Evolutionary conservation across 2,888 invertebrate species (phyloP).

Genomic region (Pseudococcus jackbeardsleyi): DNA sequence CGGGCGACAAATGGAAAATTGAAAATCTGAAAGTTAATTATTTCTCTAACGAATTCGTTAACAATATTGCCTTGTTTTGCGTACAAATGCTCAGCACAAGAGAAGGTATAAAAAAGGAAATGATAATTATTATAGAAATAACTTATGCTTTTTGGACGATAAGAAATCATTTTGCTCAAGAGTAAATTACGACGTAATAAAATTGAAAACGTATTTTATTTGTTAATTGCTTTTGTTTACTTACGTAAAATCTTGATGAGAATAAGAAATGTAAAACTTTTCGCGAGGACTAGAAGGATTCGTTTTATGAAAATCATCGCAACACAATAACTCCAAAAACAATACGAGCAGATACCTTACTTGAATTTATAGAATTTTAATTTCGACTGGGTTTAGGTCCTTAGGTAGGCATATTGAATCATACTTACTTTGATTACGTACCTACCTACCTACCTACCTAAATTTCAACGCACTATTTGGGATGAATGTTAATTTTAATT

Average conservation of each 20-base stretch:
- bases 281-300: not conserved
- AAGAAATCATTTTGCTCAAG: constrained; percentile 8
- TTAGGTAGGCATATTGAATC: too few relatives aligned
- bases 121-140: constrained; percentile 37
- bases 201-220: constrained; percentile 52
- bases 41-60: constrained; percentile 38
- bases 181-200: constrained; percentile 36
- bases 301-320: not conserved
- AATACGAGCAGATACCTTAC: not conserved
- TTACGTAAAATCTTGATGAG: constrained; percentile 2
- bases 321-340: not conserved
- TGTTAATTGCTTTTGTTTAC: constrained; percentile 47
- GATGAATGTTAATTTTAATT: too few relatives aligned
- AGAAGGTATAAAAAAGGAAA: constrained; percentile 19
- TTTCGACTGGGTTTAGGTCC: not conserved
- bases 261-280: constrained; percentile 6
- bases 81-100: not conserved
- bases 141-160: constrained; percentile 50
- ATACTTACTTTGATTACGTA: too few relatives aligned
- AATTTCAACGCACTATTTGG: too few relatives aligned
- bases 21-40: constrained; percentile 54
- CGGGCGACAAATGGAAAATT: constrained; percentile 34
- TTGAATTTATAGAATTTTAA: constrained; percentile 7
- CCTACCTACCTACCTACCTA: too few relatives aligned
- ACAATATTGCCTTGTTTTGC: not conserved